Conservation (phyloP, 2,888 invertebrate species). For the Sabatieria punctata region DNA sequence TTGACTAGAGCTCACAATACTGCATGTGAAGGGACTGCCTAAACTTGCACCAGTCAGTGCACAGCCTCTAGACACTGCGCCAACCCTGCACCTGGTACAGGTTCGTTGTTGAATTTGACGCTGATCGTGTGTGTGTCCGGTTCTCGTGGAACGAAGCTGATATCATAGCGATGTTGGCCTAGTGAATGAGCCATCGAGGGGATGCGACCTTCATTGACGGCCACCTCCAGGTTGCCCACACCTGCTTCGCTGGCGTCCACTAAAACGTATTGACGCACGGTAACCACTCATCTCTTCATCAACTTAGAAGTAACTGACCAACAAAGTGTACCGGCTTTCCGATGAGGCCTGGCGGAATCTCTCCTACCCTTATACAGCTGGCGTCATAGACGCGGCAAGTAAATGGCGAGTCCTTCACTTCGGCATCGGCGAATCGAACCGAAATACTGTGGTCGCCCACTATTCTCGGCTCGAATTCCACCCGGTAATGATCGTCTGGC, state of each 20-base stretch:
- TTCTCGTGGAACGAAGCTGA: conserved; percentile 28
- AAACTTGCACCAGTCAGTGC: conserved; percentile 28
- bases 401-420: conserved; percentile 78
- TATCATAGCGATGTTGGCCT: conserved; percentile 47
- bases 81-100: conserved; percentile 47
- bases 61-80: too few relatives aligned
- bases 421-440: conserved; percentile 30
- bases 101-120: conserved; percentile 37
- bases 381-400: conserved; percentile 79
- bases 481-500: conserved; percentile 61
- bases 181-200: conserved; percentile 91
- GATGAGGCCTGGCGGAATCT: conserved; percentile 60
- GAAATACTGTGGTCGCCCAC: conserved; percentile 47
- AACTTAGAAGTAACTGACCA: conserved; percentile 30
- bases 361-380: conserved; percentile 60
- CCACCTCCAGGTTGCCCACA: conserved; percentile 92
- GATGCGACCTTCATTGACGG: conserved; percentile 89
- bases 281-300: neutral
- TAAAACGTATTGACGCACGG: conserved; percentile 10
- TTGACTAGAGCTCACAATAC: conserved; percentile 52
- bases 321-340: conserved; percentile 83
- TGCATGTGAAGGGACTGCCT: conserved; percentile 84
- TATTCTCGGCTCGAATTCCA: conserved; percentile 71
- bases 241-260: conserved; percentile 94
- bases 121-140: conserved; percentile 24